Evolutionary conservation across 2,888 invertebrate species (phyloP).

Genomic region (Zele albiditarsus): DNA sequence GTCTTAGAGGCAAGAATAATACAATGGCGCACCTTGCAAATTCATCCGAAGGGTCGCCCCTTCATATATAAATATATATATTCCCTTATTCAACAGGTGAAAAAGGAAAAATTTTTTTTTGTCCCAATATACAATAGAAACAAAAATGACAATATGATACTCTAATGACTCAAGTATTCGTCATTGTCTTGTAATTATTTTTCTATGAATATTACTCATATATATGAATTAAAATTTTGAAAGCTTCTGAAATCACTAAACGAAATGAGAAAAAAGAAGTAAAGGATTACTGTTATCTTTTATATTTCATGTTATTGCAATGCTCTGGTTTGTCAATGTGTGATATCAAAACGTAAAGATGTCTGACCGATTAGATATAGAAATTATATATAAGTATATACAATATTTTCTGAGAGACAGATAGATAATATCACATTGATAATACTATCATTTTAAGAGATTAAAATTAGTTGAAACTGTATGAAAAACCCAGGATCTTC

Average conservation of each 20-base stretch:
- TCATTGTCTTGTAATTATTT: not conserved
- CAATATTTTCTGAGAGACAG: not conserved
- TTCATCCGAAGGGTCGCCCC: constrained; percentile 37
- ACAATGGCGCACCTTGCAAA: constrained; percentile 55
- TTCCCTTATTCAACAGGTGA: constrained; percentile 48
- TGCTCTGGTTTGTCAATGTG: not conserved
- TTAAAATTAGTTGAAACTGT: not conserved
- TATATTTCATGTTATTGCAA: not conserved
- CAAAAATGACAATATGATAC: constrained; percentile 32
- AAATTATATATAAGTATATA: not conserved
- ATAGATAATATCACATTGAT: not conserved
- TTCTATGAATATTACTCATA: not conserved
- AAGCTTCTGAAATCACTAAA: not conserved
- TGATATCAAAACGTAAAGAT: not conserved
- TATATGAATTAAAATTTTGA: not conserved
- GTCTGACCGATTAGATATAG: constrained; percentile 3
- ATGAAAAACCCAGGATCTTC: not conserved
- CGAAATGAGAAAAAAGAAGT: not conserved
- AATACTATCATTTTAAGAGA: not conserved
- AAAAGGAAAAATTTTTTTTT: constrained; percentile 44
- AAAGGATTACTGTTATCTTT: not conserved
- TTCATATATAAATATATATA: constrained; percentile 14
- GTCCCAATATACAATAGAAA: constrained; percentile 12
- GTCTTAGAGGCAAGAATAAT: constrained; percentile 35
- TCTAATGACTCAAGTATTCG: not conserved